Evolutionary conservation across 2,113 vertebrate genomes (phyloP), one percentile per base, ranked within the genome.

Genomic region (Alethe castanea): DNA sequence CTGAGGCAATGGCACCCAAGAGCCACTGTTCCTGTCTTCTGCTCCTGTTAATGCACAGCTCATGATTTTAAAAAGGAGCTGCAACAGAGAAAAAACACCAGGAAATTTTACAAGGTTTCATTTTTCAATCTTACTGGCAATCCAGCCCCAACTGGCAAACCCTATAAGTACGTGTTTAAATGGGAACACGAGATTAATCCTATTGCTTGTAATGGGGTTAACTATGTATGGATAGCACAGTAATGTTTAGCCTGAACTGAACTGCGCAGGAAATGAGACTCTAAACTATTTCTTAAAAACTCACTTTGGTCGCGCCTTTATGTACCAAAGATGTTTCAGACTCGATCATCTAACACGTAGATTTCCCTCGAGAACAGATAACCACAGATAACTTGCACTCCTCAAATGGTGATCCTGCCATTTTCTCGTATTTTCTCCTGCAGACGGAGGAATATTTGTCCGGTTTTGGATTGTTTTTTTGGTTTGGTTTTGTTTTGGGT

Each of bases 1-100:
- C 33, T 0, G 0, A 50, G 19, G 12, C 44, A 80, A 18, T 33
- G 15, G 8, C 35, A 64, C 0, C 1, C 18, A 24, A 35, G 17
- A 53, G 8, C 38, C 18, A 19, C 47, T 19, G 6, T 17, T 88
- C 33, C 76, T 53, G 72, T 40, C 29, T 70, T 19, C 50, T 28
- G 5, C 17, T 87, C 4, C 40, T 14, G 2, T 23, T 26, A 35
- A 52, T 7, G 6, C 8, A 6, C 5, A 19, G 62, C 36, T 86
- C 62, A 0, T 16, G 40, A 47, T 60, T 56, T 76, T 1, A 24
- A 74, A 52, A 36, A 35, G 23, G 12, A 72, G 44, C 8, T 70
- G 24, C 24, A 47, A 19, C 19, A 15, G 16, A 60, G 10, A 22
- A 60, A 64, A 80, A 65, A 5, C 18, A 52, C 26, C 23, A 36